phyloP scores from a whole-genome alignment of 2,113 vertebrate genomes.

The Xiphorhynchus elegans region DNA sequence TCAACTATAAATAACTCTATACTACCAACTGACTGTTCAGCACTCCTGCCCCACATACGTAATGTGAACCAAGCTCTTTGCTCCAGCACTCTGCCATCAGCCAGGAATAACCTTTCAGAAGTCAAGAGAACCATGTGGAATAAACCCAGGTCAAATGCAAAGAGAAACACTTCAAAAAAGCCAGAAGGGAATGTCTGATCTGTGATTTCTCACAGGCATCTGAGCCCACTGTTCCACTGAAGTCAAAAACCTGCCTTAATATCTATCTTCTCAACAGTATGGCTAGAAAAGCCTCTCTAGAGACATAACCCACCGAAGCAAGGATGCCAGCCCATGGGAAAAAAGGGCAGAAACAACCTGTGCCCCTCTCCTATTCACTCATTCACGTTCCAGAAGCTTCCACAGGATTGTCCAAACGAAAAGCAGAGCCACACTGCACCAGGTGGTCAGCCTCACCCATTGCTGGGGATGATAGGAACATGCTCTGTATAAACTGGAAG shows the following conservation, averaged over 20 bases:
- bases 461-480: not conserved
- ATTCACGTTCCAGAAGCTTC: not conserved
- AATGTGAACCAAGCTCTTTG: not conserved
- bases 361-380: rapidly evolving
- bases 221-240: not conserved
- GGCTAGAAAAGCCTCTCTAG: not conserved
- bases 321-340: not conserved
- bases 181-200: not conserved
- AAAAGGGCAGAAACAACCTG: not conserved
- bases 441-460: rapidly evolving
- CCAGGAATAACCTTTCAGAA: not conserved
- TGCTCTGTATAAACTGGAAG: not conserved
- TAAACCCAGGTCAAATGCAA: not conserved
- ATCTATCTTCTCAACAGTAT: not conserved
- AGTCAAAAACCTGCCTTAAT: not conserved
- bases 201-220: not conserved
- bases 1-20: not conserved
- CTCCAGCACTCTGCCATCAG: not conserved
- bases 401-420: rapidly evolving
- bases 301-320: not conserved
- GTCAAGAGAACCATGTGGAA: not conserved
- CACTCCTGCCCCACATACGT: not conserved
- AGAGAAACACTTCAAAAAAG: not conserved
- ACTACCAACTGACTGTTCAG: not conserved
- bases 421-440: not conserved